Base-by-base conservation (phyloP, 1,140 invertebrate genomes). In the Radopholus similis region DNA sequence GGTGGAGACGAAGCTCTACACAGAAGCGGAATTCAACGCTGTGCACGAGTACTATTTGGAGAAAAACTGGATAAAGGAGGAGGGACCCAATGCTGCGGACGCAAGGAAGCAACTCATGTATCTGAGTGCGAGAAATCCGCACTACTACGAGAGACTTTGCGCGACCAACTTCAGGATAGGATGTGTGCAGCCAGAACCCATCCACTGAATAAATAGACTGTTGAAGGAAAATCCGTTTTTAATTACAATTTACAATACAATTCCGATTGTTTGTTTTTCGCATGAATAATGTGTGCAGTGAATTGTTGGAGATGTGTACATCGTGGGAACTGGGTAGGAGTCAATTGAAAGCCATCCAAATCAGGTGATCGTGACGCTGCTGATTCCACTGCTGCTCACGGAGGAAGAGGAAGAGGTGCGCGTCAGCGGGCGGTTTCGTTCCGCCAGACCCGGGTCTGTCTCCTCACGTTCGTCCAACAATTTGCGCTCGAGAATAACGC, bases 41-140 rank as follows among this genome's bases (percentile, higher is more conserved):
- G 49, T 82, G 2, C 75, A 81, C 57, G 67, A 82, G 8, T 81
- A 81, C 57, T 81, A 77, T 60, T 35, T 66, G 44, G 77, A 79
- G 11, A 82, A 78, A 49, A 66, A 75, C 23, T 81, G 79, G 79
- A 49, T 81, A 9, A 38, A 44, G 49, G 53, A 60, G 40, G 60
- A 77, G 62, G 77, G 77, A 78, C 47, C 51, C 66, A 72, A 60
- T 13, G 73, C 51, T 21, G 75, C 77, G 21, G 75, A 78, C 57
- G 79, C 71, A 13, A 53, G 64, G 15, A 56, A 67, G 35, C 68
- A 81, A 53, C 15, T 82, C 18, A 70, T 74, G 32, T 75, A 82
- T 66, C 56, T 81, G 11, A 76, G 76, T 53, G 79, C 65, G 42
- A 82, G 72, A 64, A 81, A 81, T 68, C 79, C 79, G 4, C 70